A percentile compares a stretch with the other conserved stretches of the same genome.
These are phyloP conservation scores for Erpornis zantholeuca DNA, from an alignment of 2,113 vertebrate species.

Conservation along the genomic window DNA sequence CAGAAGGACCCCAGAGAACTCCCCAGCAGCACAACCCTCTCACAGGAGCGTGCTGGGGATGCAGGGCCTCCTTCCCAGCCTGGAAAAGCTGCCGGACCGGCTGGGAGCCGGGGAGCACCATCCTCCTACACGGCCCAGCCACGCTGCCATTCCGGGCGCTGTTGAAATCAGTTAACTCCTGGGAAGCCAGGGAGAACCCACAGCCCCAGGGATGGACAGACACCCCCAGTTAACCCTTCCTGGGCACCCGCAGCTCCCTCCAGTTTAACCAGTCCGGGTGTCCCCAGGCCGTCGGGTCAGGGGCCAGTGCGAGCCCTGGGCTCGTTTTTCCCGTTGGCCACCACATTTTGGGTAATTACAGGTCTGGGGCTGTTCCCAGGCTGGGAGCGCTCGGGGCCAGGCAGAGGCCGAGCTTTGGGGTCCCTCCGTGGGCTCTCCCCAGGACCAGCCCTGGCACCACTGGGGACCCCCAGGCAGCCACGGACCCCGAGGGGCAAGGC, in stretches of 20 bases:
- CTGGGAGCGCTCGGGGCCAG: neutral
- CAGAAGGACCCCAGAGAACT: too few species aligned
- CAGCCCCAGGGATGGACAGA: neutral
- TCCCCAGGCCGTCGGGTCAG: neutral
- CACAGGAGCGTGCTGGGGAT: accelerated
- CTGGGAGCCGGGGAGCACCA: neutral
- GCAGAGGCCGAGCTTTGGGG: neutral
- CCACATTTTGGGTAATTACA: neutral
- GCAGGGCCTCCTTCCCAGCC: neutral
- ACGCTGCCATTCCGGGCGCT: neutral
- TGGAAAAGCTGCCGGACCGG: neutral
- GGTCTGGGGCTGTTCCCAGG: slow-evolving; percentile 4
- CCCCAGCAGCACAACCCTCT: neutral
- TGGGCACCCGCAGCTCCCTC: neutral
- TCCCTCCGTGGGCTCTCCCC: neutral
- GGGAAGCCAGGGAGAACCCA: neutral
- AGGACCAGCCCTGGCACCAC: neutral
- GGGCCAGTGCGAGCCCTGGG: neutral
- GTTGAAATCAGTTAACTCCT: neutral
- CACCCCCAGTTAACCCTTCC: neutral
- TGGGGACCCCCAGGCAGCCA: neutral
- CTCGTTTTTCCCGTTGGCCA: neutral
- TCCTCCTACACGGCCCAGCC: neutral
- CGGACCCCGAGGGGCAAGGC: neutral
- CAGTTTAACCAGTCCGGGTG: neutral